Base-by-base conservation (phyloP, 2,888 invertebrate species). In the Tineola bisselliella region DNA sequence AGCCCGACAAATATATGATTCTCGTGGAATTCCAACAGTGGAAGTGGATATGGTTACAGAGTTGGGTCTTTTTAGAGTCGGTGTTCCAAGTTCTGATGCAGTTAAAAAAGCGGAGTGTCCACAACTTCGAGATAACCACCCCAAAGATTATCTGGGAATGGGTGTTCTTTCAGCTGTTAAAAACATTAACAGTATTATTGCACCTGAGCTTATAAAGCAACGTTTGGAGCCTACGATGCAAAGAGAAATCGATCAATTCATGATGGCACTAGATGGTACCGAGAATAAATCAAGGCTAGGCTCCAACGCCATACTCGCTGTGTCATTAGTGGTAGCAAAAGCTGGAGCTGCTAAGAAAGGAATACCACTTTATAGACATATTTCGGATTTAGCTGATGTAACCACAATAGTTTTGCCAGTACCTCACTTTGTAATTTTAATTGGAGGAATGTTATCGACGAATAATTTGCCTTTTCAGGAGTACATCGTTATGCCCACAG, bases 391-490 rank as follows among this genome's bases (percentile, higher is more conserved):
- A 79, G 96, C 97, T 63, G 96, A 95, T 65, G 95, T 95, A 69
- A 91, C 90, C 62, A 90, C 95, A 38, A 93, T 99, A 65, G 92
- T 98, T 67, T 88, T 99, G 60, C 99, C 99, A 4, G 96, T 97
- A 1, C 99, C 99, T 15, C 97, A 98, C 59, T 97, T 99, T 80
- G 98, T 98, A 72, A 95, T 98, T 13, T 95, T 99, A 79, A 98
- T 97, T 69, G 99, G 99, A 61, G 99, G 99, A 18, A 93, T 93
- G 18, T 95, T 99, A 70, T 96, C 99, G 66, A 98, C 97, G 62
- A 99, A 99, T 84, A 97, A 96, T 73, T 81, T 97, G 68, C 96
- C 96, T 61, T 96, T 97, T 92, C 96, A 96, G 81, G 97, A 98
- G 81, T 98, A 98, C 84, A 93, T 93, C 91, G 93, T 98, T 67